Conservation (phyloP, 2,888 invertebrate genomes). For the Odontothrips loti region DNA sequence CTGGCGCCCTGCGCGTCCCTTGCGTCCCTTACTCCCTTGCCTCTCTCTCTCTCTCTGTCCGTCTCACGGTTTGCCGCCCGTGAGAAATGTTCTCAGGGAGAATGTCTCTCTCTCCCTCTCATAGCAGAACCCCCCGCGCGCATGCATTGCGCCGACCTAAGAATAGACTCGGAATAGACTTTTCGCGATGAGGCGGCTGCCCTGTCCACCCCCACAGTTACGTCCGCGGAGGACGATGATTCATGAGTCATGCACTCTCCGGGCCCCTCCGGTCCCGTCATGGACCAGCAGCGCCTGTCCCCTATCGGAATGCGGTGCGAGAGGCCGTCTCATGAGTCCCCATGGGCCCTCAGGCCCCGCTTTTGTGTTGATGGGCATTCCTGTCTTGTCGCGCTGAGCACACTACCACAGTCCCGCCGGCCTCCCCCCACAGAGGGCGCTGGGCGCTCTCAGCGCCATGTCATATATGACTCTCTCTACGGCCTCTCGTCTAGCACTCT, state of each 20-base stretch:
- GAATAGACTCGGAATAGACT: not conserved
- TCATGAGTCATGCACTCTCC: not conserved
- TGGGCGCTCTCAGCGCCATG: too few species aligned
- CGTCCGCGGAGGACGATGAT: not conserved
- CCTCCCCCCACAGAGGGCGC: too few species aligned
- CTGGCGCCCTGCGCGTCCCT: not conserved
- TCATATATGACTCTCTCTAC: not conserved
- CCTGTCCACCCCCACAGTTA: not conserved
- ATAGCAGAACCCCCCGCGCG: not conserved
- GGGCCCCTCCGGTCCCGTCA: not conserved
- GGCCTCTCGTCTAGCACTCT: not conserved
- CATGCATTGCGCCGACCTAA: not conserved
- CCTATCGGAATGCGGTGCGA: constrained; percentile 6
- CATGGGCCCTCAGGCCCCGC: not conserved
- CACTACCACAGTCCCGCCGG: too few species aligned
- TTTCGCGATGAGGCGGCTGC: not conserved
- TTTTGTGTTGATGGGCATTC: constrained; percentile 22
- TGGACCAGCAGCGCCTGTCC: not conserved
- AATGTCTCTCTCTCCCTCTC: too few species aligned
- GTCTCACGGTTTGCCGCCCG: not conserved
- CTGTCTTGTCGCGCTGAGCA: not conserved
- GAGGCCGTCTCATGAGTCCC: not conserved
- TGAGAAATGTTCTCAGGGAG: not conserved
- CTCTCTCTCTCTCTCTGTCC: too few species aligned
- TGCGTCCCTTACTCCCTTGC: too few species aligned